These are phyloP conservation scores for Misgurnus anguillicaudatus DNA, from an alignment of 2,113 vertebrate genomes.

Conservation along the genomic window DNA sequence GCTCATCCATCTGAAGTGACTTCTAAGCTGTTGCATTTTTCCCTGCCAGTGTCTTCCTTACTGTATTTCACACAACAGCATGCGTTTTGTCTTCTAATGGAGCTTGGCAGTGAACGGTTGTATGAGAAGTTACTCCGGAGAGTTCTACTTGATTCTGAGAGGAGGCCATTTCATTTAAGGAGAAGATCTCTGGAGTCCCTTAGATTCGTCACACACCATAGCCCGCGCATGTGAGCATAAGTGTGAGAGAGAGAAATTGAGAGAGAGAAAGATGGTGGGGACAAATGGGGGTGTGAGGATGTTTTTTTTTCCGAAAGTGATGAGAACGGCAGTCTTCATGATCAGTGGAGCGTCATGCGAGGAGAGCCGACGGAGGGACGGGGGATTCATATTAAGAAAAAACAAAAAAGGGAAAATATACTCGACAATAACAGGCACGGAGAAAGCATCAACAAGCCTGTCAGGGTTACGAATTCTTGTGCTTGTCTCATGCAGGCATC, in stretches of 20 bases:
- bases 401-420: conserved; percentile 42
- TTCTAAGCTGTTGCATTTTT: conserved; percentile 5
- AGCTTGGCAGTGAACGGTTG: conserved; percentile 49
- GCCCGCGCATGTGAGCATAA: neutral
- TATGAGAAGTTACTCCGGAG: conserved; percentile 44
- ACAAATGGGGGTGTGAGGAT: conserved; percentile 5
- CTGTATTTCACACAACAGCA: conserved; percentile 29
- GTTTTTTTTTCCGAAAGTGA: conserved; percentile 47
- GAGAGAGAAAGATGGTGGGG: neutral
- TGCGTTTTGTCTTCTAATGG: conserved; percentile 50
- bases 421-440: conserved; percentile 39
- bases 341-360: conserved; percentile 48
- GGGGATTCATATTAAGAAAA: conserved; percentile 40
- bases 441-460: conserved; percentile 42
- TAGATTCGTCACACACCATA: conserved; percentile 52
- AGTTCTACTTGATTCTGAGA: conserved; percentile 36
- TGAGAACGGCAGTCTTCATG: conserved; percentile 42
- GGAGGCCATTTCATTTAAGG: conserved; percentile 54
- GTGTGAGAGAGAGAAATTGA: neutral
- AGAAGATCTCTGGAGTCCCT: conserved; percentile 53
- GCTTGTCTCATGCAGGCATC: conserved; percentile 16
- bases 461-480: conserved; percentile 35
- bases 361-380: conserved; percentile 40
- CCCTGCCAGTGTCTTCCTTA: conserved; percentile 17
- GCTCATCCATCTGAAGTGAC: neutral